phyloP scores from a whole-genome alignment of 2,888 invertebrate genomes.

The Hirtodrosophila histrioides region DNA sequence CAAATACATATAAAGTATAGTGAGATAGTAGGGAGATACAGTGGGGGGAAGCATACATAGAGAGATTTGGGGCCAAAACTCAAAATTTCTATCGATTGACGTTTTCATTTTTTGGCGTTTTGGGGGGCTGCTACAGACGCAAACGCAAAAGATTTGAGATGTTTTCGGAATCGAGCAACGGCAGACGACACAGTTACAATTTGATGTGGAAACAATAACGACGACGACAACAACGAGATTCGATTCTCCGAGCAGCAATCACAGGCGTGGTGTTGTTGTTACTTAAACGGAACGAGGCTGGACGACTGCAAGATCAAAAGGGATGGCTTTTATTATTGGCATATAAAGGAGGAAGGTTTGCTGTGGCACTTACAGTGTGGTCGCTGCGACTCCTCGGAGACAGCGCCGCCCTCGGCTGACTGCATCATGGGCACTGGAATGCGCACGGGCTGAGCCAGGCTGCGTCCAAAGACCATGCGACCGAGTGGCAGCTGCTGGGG shows the following conservation, averaged over 20 bases:
- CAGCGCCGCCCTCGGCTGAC: constrained; percentile 84
- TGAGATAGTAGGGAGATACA: constrained; percentile 28
- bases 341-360: neutral
- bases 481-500: constrained; percentile 82
- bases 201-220: constrained; percentile 27
- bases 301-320: constrained; percentile 87
- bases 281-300: constrained; percentile 91
- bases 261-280: constrained; percentile 88
- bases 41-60: constrained; percentile 19
- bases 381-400: constrained; percentile 85
- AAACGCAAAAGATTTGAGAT: constrained; percentile 44
- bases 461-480: constrained; percentile 84
- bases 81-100: constrained; percentile 35
- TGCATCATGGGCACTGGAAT: constrained; percentile 86
- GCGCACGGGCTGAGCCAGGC: constrained; percentile 85
- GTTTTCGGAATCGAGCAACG: constrained; percentile 52
- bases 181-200: constrained; percentile 45
- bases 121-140: constrained; percentile 69
- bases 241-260: constrained; percentile 86
- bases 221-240: constrained; percentile 57
- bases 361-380: constrained; percentile 89
- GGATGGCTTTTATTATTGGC: too few relatives aligned
- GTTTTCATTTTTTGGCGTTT: constrained; percentile 56
- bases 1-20: constrained; percentile 51
- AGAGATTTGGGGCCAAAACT: constrained; percentile 51